Base-by-base conservation (phyloP, 1,140 invertebrate species). In the Amyelois transitella region DNA sequence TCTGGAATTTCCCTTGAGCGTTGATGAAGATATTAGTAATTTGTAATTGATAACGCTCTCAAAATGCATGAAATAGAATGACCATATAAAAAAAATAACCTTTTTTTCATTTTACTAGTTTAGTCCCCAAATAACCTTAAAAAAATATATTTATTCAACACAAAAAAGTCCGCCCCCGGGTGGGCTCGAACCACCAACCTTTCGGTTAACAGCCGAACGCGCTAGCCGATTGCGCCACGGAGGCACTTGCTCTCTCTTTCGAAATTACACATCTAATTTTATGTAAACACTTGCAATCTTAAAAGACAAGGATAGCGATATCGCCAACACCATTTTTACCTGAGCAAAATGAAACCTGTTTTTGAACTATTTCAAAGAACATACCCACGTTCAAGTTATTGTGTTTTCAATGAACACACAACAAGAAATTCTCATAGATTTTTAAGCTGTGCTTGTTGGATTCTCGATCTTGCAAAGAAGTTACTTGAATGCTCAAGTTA, bases 121-220 rank as follows among this genome's bases (percentile, higher is more conserved):
- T n/a, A n/a, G n/a, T n/a, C n/a, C n/a, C n/a, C n/a, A n/a, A n/a
- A n/a, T n/a, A n/a, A n/a, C n/a, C n/a, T n/a, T n/a, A n/a, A n/a
- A n/a, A n/a, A n/a, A n/a, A n/a, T n/a, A n/a, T n/a, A n/a, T n/a
- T n/a, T n/a, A n/a, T n/a, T n/a, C n/a, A n/a, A n/a, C 7, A 28
- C 21, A 75, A 79, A 79, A 81, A 67, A 43, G 54, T 50, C 43
- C 89, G 89, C 90, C 90, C 89, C 90, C 90, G 89, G 93, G 93
- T 94, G 93, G 93, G 91, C 92, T 94, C 92, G 93, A 94, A 94
- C 93, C 93, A 94, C 93, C 93, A 94, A 94, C 93, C 93, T 94
- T 94, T 92, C 92, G 92, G 91, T 93, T 93, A 93, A 93, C 92
- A 92, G 92, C 92, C 92, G 91, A 93, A 93, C 92, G 92, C 92